Evolutionary conservation across 2,113 vertebrate species (phyloP).

Genomic region (Pitta sordida): DNA sequence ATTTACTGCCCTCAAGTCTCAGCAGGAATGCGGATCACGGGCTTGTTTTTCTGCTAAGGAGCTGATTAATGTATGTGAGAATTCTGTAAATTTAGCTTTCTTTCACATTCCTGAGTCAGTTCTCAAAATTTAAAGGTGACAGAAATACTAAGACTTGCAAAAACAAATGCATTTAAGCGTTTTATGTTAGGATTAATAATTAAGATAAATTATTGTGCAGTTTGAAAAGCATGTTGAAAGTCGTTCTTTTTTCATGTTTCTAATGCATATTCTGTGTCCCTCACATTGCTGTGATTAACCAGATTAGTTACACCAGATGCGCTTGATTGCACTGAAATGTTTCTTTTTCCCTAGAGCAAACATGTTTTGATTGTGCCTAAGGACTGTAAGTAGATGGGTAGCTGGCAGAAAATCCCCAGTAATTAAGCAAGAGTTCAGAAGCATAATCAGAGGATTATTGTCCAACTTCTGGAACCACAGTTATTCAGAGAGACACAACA

Average conservation of each 20-base stretch:
- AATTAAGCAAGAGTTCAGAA: conserved; percentile 62
- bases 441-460: conserved; percentile 55
- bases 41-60: conserved; percentile 36
- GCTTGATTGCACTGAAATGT: conserved; percentile 75
- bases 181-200: conserved; percentile 57
- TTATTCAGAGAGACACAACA: conserved; percentile 16
- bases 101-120: conserved; percentile 43
- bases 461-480: conserved; percentile 46
- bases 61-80: conserved; percentile 35
- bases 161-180: conserved; percentile 51
- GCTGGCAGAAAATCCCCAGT: conserved; percentile 57
- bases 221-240: conserved; percentile 73
- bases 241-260: conserved; percentile 63
- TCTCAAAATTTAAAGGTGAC: conserved; percentile 22
- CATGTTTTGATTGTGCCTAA: conserved; percentile 73
- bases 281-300: conserved; percentile 73
- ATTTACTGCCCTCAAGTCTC: conserved; percentile 62
- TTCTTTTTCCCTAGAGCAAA: conserved; percentile 72
- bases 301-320: conserved; percentile 70
- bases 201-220: conserved; percentile 52
- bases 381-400: conserved; percentile 66
- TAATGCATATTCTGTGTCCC: conserved; percentile 61
- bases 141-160: conserved; percentile 39
- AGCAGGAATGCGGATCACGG: conserved; percentile 32
- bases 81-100: conserved; percentile 35